These are phyloP conservation scores for Astatotilapia flaviijosephi DNA, from an alignment of 2,113 vertebrate species.

Conservation along the genomic window DNA sequence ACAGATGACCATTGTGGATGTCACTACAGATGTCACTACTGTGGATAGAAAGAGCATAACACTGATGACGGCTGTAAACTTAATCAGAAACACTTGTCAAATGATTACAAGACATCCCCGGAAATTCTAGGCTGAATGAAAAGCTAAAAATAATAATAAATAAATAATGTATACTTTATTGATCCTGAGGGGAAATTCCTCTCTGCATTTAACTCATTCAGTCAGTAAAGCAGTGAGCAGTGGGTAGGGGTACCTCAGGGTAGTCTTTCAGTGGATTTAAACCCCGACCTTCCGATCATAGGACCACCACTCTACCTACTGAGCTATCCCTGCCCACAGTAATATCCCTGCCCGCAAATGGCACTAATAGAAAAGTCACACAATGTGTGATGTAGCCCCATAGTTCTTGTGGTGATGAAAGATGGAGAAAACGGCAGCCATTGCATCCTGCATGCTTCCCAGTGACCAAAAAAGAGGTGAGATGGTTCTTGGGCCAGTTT, in stretches of 20 bases:
- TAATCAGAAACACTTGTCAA: background rate
- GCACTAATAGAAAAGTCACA: background rate
- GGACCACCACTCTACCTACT: background rate
- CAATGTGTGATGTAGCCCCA: background rate
- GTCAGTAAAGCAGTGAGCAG: background rate
- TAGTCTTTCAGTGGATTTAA: background rate
- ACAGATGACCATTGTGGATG: background rate
- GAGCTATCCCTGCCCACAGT: background rate
- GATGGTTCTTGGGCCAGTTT: background rate
- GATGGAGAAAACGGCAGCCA: background rate
- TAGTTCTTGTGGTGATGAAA: background rate
- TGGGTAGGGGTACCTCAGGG: background rate
- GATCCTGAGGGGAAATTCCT: background rate
- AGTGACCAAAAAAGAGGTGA: background rate
- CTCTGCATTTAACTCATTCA: background rate
- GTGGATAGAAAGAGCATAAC: background rate
- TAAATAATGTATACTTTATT: background rate
- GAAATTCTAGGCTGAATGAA: background rate
- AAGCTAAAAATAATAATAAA: background rate
- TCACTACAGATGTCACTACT: background rate
- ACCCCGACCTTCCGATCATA: background rate
- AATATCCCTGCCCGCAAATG: background rate
- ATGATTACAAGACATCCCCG: rapidly evolving
- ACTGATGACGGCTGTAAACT: background rate
- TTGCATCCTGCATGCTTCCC: background rate